Evolutionary conservation across 2,797 vertebrate genomes (phyloP), one percentile per base, ranked within the genome.

Genomic region (Anomalospiza imberbis): DNA sequence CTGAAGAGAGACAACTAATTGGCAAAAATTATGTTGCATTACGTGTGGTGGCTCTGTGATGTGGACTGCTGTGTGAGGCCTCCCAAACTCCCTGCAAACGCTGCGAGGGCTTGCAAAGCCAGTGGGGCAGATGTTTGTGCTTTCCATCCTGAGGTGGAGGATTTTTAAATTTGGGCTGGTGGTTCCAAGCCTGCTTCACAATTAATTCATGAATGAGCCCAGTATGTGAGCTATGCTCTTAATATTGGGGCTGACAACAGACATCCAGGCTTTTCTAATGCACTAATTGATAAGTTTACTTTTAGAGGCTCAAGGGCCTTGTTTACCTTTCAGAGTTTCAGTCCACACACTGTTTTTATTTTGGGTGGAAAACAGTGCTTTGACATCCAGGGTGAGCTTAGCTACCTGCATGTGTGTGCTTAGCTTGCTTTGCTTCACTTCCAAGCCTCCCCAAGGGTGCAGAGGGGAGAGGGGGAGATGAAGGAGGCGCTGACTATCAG

Each of bases 1-100:
- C 94, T 95, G 91, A 97, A 97, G 81, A 97, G 75, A 96, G 77
- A 96, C 74, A 94, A 89, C 86, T 94, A 94, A 95, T 76, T 95
- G 93, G 90, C 79, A 73, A 73, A 97, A 97, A 97, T 97, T 96
- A 96, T 94, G 92, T 95, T 93, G 92, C 92, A 44, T 94, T 96
- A 95, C 24, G 31, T 91, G 88, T 93, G 80, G 91, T 88, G 93
- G 88, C 87, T 96, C 71, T 94, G 87, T 94, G 94, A 94, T 97
- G 94, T 94, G 95, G 94, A 72, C 94, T 85, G 55, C 76, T 0
- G 7, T 94, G 85, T 90, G 90, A 96, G 88, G 68, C 67, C 85
- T 87, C 86, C 62, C 85, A 78, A 88, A 91, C 67, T 89, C 8
- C 0, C 87, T 65, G 65, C 62, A 61, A 71, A 84, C 0, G 2